Evolutionary conservation across 2,113 vertebrate species (phyloP).

Genomic region (Xerus inauris): DNA sequence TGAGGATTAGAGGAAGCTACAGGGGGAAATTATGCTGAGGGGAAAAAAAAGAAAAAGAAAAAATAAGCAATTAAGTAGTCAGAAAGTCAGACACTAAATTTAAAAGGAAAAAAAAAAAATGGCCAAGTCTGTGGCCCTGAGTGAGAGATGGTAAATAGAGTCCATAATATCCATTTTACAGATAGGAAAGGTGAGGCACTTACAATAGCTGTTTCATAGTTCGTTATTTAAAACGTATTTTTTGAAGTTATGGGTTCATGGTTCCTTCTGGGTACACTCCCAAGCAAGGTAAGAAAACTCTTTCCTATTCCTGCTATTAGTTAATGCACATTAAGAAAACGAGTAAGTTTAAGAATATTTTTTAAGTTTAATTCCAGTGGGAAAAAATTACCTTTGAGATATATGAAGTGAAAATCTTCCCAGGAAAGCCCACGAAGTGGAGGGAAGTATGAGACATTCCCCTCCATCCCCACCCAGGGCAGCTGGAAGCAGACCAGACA

Average conservation of each 20-base stretch:
- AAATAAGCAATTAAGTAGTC: neutral
- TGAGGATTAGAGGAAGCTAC: neutral
- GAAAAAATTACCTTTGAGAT: neutral
- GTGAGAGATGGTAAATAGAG: neutral
- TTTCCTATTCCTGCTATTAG: slow-evolving; percentile 16
- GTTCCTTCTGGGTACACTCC: neutral
- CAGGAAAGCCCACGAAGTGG: slow-evolving; percentile 11
- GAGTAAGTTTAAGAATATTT: neutral
- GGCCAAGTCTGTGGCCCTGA: neutral
- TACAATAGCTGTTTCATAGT: neutral
- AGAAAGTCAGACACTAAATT: neutral
- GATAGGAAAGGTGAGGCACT: neutral
- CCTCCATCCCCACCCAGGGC: neutral
- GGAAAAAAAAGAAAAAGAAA: neutral
- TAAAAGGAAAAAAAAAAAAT: neutral
- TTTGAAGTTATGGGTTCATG: neutral
- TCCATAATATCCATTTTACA: neutral
- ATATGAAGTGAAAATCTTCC: slow-evolving; percentile 52
- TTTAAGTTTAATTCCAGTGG: neutral
- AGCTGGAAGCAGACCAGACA: slow-evolving; percentile 9
- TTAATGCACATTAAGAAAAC: neutral
- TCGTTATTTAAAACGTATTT: neutral
- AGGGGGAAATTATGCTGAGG: neutral
- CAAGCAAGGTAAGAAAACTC: slow-evolving; percentile 8
- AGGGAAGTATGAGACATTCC: neutral